Base-by-base conservation (phyloP, 2,888 invertebrate species). In the Pegoplata infirma region DNA sequence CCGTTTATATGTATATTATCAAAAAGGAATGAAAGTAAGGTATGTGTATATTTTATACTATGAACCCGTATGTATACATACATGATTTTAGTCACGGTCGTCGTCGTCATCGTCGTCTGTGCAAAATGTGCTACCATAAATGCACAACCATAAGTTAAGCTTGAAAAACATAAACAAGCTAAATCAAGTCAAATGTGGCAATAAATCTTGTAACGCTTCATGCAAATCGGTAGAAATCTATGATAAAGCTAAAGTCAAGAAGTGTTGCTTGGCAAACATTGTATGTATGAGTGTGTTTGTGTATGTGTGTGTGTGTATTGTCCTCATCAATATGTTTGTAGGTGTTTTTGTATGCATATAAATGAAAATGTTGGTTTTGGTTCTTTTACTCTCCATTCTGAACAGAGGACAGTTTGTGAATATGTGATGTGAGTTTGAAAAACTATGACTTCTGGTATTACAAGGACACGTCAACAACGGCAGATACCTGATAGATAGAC, bases 141-240 rank as follows among this genome's bases (percentile, higher is more conserved):
- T 84, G 85, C 82, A 75, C 80, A 81, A 83, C 83, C 84, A 85
- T 85, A 85, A 84, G 84, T 86, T 85, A 78, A 81, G 82, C 69
- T 64, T 82, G 82, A 82, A 84, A 86, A 85, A 86, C 86, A 87
- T 86, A 87, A 87, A 87, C 86, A 86, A 86, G 85, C 86, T 87
- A 86, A 87, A 87, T 87, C 87, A 87, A 87, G 87, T 87, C 85
- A 87, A 87, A 86, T 85, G 86, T 84, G 83, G 82, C 82, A 83
- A 86, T 87, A 87, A 87, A 87, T 87, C 86, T 84, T 84, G 76
- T 51, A 78, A 69, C 74, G 71, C 76, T 76, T 78, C 81, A 77
- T 80, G 80, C 80, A 80, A 80, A 80, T 80, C 74, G 74, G 47
- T 40, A 67, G 74, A 79, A 75, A 75, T 79, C 79, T 79, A 68